Evolutionary conservation across 1,140 invertebrate species (phyloP).

Genomic region (Drepana arcuata): DNA sequence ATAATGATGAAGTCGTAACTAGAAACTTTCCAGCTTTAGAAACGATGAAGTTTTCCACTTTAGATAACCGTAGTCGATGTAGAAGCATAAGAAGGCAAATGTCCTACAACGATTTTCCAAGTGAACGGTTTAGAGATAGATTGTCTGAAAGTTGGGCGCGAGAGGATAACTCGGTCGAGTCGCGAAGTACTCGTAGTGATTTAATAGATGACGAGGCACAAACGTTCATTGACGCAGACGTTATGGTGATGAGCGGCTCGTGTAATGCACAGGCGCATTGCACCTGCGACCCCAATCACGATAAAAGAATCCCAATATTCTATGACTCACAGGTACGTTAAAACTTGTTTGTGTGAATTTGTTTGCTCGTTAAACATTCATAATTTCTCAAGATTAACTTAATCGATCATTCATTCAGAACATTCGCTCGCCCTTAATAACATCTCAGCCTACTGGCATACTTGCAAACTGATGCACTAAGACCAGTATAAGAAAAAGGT

Average conservation of each 20-base stretch:
- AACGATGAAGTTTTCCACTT: conserved; percentile 55
- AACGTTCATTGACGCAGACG: conserved; percentile 47
- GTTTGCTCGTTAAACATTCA: no score
- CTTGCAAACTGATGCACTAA: no score
- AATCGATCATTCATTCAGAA: no score
- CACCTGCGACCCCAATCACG: conserved; percentile 41
- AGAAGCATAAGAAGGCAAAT: conserved; percentile 58
- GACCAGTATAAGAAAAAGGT: no score
- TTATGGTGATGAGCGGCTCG: conserved; percentile 39
- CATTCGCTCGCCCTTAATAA: no score
- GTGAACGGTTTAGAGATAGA: conserved; percentile 42
- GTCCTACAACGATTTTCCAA: conserved; percentile 62
- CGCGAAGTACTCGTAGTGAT: conserved; percentile 41
- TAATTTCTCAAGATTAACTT: no score
- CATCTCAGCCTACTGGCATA: no score
- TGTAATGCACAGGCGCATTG: conserved; percentile 49
- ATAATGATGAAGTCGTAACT: conserved; percentile 37
- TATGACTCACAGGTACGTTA: conserved; percentile 62
- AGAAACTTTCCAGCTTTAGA: conserved; percentile 35
- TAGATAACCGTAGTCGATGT: conserved; percentile 59
- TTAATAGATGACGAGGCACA: conserved; percentile 44
- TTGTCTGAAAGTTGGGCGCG: conserved; percentile 38
- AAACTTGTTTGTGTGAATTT: no score
- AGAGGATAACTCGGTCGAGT: conserved; percentile 37
- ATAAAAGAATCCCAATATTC: conserved; percentile 55